phyloP scores from a whole-genome alignment of 2,888 invertebrate species.

The Nemapogon koenigi region DNA sequence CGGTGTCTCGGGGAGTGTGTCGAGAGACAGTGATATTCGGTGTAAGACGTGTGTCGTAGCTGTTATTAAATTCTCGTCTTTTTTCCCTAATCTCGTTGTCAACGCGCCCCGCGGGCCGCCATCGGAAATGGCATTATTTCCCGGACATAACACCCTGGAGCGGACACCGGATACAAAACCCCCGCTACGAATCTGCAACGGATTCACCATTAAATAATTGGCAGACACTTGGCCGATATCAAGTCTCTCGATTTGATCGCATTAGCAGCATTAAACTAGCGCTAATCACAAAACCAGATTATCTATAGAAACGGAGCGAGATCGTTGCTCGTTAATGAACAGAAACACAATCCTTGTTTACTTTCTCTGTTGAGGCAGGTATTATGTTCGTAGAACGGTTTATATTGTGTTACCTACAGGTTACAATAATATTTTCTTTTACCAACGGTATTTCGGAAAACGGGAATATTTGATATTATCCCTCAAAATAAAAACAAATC shows the following conservation, averaged over 20 bases:
- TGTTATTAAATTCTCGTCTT: slow-evolving; percentile 52
- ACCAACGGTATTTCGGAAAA: slow-evolving; percentile 22
- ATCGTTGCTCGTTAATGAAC: slow-evolving; percentile 27
- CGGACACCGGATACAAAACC: slow-evolving; percentile 47
- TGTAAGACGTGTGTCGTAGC: slow-evolving; percentile 36
- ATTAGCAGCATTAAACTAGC: no score
- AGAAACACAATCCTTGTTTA: slow-evolving; percentile 31
- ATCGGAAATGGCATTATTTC: slow-evolving; percentile 59
- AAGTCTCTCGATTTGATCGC: no score
- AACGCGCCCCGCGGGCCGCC: slow-evolving; percentile 46
- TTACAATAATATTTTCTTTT: slow-evolving; percentile 30
- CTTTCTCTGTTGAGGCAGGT: slow-evolving; percentile 24
- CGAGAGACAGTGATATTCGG: no score
- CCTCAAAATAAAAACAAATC: slow-evolving; percentile 26
- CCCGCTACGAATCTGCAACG: slow-evolving; percentile 20
- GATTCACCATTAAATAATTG: not conserved
- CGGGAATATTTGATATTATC: slow-evolving; percentile 24
- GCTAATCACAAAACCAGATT: no score
- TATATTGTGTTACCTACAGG: slow-evolving; percentile 20
- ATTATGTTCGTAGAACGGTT: slow-evolving; percentile 23
- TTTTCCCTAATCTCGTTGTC: slow-evolving; percentile 50
- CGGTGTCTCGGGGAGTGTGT: no score
- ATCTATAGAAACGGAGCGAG: no score
- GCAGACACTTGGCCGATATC: not conserved
- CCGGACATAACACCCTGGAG: slow-evolving; percentile 23